These are phyloP conservation scores for Dugesia japonica DNA, from an alignment of 2,888 invertebrate species.

Conservation along the genomic window DNA sequence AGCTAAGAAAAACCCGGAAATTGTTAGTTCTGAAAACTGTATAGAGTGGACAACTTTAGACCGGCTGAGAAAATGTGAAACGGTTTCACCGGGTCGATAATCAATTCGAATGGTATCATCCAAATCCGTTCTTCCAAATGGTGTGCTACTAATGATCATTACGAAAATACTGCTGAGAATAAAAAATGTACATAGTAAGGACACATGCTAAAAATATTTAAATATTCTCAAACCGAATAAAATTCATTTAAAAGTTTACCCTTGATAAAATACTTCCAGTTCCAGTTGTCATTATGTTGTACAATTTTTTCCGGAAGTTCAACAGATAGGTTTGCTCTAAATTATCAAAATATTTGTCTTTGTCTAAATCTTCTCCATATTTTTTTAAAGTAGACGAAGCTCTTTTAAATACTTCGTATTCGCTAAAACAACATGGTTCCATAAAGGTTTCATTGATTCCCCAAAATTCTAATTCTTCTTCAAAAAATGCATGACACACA, in stretches of 20 bases:
- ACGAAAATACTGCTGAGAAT: background rate
- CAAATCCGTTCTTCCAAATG: background rate
- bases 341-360: background rate
- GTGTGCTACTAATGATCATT: background rate
- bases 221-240: background rate
- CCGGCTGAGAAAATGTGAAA: background rate
- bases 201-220: background rate
- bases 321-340: background rate
- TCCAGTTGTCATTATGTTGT: background rate
- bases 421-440: constrained; percentile 6
- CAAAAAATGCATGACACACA: background rate
- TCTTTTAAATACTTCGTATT: background rate
- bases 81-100: background rate
- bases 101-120: background rate
- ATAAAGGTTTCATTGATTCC: background rate
- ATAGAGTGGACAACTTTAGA: background rate
- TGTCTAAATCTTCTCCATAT: background rate
- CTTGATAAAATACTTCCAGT: background rate
- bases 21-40: background rate
- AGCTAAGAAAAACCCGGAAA: background rate
- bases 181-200: background rate
- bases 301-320: background rate
- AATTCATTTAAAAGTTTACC: background rate
- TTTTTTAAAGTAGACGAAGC: background rate
- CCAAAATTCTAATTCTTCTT: constrained; percentile 5